Percentiles rank a stretch among this genome's conserved stretches.
Evolutionary conservation across 2,797 vertebrate species (phyloP).

Genomic region (Alosa sapidissima): DNA sequence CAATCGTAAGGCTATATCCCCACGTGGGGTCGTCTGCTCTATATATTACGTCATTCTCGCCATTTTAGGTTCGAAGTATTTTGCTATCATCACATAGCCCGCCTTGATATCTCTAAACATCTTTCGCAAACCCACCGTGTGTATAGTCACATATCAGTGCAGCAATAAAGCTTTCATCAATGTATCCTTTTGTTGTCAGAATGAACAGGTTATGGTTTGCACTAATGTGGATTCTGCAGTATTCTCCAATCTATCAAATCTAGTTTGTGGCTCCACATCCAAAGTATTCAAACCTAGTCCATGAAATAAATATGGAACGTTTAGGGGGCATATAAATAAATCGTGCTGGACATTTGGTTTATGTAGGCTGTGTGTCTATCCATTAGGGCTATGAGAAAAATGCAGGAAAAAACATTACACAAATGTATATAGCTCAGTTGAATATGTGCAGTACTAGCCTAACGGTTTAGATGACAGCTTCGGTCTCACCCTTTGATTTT

Average conservation of each 20-base stretch:
- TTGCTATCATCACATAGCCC: conserved; percentile 71
- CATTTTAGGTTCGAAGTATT: conserved; percentile 83
- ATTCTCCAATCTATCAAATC: background rate
- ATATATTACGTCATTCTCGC: conserved; percentile 77
- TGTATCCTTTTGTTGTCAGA: background rate
- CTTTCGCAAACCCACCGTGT: background rate
- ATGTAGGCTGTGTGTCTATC: background rate
- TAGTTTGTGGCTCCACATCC: background rate
- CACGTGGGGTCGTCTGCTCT: conserved; percentile 81
- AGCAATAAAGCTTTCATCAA: background rate
- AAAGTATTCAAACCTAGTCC: background rate
- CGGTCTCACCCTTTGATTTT: background rate
- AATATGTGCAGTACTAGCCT: background rate
- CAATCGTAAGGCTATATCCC: conserved; percentile 69
- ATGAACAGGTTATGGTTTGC: background rate
- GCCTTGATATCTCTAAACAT: conserved; percentile 62
- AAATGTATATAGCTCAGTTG: background rate
- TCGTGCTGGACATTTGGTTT: background rate
- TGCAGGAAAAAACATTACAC: background rate
- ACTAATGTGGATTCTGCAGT: background rate
- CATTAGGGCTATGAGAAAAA: background rate
- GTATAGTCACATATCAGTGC: conserved; percentile 11
- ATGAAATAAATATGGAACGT: background rate
- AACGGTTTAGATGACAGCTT: background rate
- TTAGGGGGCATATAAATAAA: background rate